Conservation (phyloP, 2,888 invertebrate genomes). For the Cyrtodaria siliqua region DNA sequence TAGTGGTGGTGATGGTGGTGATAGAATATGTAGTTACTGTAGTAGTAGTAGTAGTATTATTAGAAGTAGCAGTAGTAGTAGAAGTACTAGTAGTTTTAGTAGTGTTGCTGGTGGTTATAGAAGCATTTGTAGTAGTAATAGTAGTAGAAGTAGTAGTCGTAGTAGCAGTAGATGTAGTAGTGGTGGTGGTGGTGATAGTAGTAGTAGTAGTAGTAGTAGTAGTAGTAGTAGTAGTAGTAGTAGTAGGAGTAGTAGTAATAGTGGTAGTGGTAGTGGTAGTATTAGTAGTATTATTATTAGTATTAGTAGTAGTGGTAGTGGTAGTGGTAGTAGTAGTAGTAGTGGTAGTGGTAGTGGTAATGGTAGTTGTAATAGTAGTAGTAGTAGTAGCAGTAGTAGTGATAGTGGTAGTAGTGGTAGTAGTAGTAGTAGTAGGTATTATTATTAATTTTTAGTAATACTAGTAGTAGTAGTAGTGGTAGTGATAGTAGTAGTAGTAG, state of each 20-base stretch:
- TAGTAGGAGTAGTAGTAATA: conserved; percentile 7
- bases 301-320: too few relatives aligned
- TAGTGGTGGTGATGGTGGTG: neutral
- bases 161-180: neutral
- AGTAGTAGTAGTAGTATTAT: conserved; percentile 2
- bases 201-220: conserved; percentile 6
- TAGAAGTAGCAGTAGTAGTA: neutral
- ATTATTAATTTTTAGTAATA: too few relatives aligned
- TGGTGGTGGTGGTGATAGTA: neutral
- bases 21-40: neutral
- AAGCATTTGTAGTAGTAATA: neutral
- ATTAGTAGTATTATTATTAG: neutral
- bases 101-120: neutral
- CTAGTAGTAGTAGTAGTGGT: conserved; percentile 1
- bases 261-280: conserved; percentile 6
- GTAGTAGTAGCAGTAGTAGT: conserved; percentile 5
- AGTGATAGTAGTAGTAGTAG: conserved; percentile 35
- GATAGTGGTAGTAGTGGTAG: neutral
- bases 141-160: conserved; percentile 5
- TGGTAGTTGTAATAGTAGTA: neutral
- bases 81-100: neutral
- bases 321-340: conserved; percentile 6
- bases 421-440: conserved; percentile 5
- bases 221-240: conserved; percentile 8
- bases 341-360: neutral